Percentiles rank a stretch among this genome's conserved stretches.
phyloP scores from a whole-genome alignment of 2,113 vertebrate species.

The Opisthocomus hoazin region DNA sequence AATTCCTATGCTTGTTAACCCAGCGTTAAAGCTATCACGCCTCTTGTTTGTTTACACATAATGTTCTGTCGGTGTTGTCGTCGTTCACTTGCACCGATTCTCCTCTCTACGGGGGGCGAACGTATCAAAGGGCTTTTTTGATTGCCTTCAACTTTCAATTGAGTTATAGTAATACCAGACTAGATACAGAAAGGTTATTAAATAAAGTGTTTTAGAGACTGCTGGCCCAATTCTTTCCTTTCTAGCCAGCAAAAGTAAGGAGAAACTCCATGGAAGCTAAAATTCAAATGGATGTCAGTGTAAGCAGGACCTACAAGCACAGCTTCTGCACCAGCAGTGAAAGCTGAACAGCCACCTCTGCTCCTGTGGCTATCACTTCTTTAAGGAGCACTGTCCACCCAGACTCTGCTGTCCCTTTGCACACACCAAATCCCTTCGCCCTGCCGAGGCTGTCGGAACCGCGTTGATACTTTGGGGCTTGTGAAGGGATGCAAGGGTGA shows the following conservation, averaged over 20 bases:
- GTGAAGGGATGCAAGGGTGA: neutral
- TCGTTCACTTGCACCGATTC: slow-evolving; percentile 37
- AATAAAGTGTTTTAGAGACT: neutral
- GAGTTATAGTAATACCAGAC: slow-evolving; percentile 13
- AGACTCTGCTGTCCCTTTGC: neutral
- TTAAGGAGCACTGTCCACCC: neutral
- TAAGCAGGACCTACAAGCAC: neutral
- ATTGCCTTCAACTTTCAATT: slow-evolving; percentile 47
- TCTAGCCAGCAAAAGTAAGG: neutral
- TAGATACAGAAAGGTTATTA: slow-evolving; percentile 26
- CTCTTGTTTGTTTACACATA: slow-evolving; percentile 55
- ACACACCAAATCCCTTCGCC: neutral
- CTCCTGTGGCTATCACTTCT: neutral
- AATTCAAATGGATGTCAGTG: neutral
- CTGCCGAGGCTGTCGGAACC: neutral
- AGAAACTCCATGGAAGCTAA: neutral
- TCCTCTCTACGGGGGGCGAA: slow-evolving; percentile 34
- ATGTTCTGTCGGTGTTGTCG: neutral
- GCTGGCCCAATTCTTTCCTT: neutral
- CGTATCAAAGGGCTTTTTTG: neutral
- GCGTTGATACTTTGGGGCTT: neutral
- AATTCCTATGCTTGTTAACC: slow-evolving; percentile 35
- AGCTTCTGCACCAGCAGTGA: neutral
- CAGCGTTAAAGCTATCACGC: neutral
- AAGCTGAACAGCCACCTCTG: neutral